phyloP scores from a whole-genome alignment of 1,140 invertebrate genomes.

The Drosophila sucinea region DNA sequence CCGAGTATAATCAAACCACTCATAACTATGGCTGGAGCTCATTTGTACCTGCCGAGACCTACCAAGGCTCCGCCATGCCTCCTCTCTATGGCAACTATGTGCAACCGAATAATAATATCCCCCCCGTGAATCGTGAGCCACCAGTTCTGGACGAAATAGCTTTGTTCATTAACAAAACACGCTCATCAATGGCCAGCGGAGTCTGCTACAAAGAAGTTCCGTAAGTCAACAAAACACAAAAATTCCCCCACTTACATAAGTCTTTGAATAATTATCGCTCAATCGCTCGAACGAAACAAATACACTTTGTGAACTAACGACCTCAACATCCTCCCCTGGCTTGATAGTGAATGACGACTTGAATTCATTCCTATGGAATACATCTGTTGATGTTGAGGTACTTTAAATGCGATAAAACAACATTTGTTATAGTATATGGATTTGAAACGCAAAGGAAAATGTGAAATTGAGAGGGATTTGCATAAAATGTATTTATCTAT shows the following conservation, averaged over 20 bases:
- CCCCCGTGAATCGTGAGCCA: slow-evolving; percentile 30
- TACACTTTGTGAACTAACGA: slow-evolving; percentile 62
- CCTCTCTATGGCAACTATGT: slow-evolving; percentile 52
- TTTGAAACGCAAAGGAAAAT: too few species aligned
- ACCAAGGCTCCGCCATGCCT: slow-evolving; percentile 41
- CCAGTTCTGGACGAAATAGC: slow-evolving; percentile 67
- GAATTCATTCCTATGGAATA: slow-evolving; percentile 26
- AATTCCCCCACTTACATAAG: slow-evolving; percentile 18
- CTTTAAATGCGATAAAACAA: not conserved
- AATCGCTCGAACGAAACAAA: slow-evolving; percentile 33
- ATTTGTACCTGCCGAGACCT: slow-evolving; percentile 68
- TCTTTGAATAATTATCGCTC: slow-evolving; percentile 29
- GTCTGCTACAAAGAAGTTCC: slow-evolving; percentile 85
- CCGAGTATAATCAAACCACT: slow-evolving; percentile 30
- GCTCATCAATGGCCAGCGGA: slow-evolving; percentile 81
- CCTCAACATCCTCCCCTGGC: slow-evolving; percentile 66
- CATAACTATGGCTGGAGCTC: slow-evolving; percentile 26
- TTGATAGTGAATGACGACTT: slow-evolving; percentile 69
- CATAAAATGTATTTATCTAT: too few species aligned
- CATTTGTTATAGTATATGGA: too few species aligned
- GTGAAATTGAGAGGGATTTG: too few species aligned
- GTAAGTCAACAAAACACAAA: slow-evolving; percentile 82
- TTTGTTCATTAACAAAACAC: slow-evolving; percentile 76
- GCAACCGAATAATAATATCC: slow-evolving; percentile 25
- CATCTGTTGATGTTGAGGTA: slow-evolving; percentile 15